These are phyloP conservation scores for Coptodon bakossiorum DNA, from an alignment of 2,113 vertebrate genomes.

Conservation along the genomic window DNA sequence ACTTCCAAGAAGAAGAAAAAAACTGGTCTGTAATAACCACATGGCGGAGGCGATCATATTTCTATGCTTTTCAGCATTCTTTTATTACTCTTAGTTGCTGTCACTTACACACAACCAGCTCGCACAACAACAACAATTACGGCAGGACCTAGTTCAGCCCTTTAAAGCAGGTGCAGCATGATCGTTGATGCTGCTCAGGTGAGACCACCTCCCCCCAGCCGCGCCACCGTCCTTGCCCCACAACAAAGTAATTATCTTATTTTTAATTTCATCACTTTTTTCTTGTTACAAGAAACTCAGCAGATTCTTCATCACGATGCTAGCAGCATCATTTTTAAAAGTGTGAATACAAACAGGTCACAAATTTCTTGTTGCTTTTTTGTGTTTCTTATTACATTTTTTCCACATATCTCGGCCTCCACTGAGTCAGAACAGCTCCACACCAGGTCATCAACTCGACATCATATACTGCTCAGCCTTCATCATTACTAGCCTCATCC, in stretches of 20 bases:
- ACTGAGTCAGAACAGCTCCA: not conserved
- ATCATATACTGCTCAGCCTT: not conserved
- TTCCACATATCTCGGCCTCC: not conserved
- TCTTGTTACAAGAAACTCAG: not conserved
- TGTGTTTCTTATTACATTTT: not conserved
- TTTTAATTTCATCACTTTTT: not conserved
- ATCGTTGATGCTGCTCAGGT: not conserved
- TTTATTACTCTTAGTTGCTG: not conserved
- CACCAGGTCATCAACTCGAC: not conserved
- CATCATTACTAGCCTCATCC: not conserved
- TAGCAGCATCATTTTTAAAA: not conserved
- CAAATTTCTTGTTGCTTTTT: not conserved
- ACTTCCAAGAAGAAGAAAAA: not conserved
- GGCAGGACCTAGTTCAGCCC: not conserved
- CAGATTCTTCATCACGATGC: not conserved
- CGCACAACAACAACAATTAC: not conserved
- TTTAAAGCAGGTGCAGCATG: not conserved
- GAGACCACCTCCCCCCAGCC: not conserved
- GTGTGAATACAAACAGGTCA: not conserved
- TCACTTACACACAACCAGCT: not conserved
- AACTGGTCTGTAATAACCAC: not conserved
- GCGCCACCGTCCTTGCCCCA: accelerated
- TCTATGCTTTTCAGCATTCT: not conserved
- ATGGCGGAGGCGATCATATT: not conserved
- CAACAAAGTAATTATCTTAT: not conserved